Evolutionary conservation across 2,888 invertebrate genomes (phyloP).

Genomic region (Cantharis lateralis): DNA sequence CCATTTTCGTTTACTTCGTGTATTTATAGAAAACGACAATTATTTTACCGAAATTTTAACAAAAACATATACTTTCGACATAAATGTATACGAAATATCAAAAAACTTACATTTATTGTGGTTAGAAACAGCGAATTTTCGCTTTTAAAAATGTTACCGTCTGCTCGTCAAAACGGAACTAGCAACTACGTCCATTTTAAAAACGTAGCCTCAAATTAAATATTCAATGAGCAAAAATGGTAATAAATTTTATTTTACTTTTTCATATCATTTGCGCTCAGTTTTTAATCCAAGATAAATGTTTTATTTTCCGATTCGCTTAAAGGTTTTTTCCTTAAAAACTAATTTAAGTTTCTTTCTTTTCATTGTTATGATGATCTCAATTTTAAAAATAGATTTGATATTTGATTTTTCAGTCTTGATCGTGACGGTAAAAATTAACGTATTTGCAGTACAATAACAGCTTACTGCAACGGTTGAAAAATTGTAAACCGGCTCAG

Average conservation of each 20-base stretch:
- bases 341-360: not conserved
- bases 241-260: not conserved
- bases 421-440: too few species aligned
- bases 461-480: too few species aligned
- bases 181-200: constrained; percentile 26
- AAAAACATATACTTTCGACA: not conserved
- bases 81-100: not conserved
- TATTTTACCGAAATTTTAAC: not conserved
- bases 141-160: constrained; percentile 29
- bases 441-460: too few species aligned
- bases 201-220: constrained; percentile 21
- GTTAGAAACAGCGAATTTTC: not conserved
- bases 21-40: constrained; percentile 16
- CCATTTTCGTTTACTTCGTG: constrained; percentile 34
- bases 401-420: too few species aligned
- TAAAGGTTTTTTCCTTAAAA: not conserved
- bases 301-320: not conserved
- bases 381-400: too few species aligned
- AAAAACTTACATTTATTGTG: constrained; percentile 3
- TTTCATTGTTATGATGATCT: not conserved
- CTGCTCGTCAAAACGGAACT: constrained; percentile 29
- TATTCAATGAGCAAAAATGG: not conserved
- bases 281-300: not conserved
- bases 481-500: not conserved
- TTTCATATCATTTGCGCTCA: not conserved